A percentile compares a stretch with the other conserved stretches of the same genome.
Conservation (phyloP, 1,140 invertebrate species). For the Vanessa tameamea region DNA sequence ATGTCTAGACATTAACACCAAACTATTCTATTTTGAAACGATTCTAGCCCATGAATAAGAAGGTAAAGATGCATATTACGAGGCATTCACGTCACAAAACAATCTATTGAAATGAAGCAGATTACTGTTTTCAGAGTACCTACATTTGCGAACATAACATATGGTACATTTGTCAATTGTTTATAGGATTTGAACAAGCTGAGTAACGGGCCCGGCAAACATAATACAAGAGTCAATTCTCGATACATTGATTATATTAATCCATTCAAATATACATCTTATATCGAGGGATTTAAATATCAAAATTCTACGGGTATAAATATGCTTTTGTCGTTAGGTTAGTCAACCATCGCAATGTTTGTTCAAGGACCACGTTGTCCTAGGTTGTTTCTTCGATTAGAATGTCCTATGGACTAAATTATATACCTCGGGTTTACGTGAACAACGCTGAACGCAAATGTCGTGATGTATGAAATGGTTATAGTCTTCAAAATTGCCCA, state of each 20-base stretch:
- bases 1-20: too few species aligned
- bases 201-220: constrained; percentile 33
- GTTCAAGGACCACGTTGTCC: constrained; percentile 37
- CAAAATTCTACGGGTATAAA: constrained; percentile 6
- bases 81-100: not conserved
- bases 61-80: not conserved
- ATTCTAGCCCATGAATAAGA: too few species aligned
- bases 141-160: constrained; percentile 4
- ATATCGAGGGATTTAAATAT: not conserved
- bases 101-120: constrained; percentile 6
- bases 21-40: too few species aligned
- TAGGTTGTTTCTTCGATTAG: constrained; percentile 38
- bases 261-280: constrained; percentile 21
- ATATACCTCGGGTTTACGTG: constrained; percentile 35
- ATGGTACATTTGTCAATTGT: constrained; percentile 41
- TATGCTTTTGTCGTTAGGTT: constrained; percentile 21
- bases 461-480: constrained; percentile 34
- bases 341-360: constrained; percentile 35
- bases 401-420: constrained; percentile 37
- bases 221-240: constrained; percentile 21
- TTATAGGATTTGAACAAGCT: constrained; percentile 40
- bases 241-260: not conserved
- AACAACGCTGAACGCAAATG: constrained; percentile 33
- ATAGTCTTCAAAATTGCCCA: constrained; percentile 31
- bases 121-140: constrained; percentile 16